Base-by-base conservation (phyloP, 1,140 invertebrate genomes). In the Drosophila mayri region DNA sequence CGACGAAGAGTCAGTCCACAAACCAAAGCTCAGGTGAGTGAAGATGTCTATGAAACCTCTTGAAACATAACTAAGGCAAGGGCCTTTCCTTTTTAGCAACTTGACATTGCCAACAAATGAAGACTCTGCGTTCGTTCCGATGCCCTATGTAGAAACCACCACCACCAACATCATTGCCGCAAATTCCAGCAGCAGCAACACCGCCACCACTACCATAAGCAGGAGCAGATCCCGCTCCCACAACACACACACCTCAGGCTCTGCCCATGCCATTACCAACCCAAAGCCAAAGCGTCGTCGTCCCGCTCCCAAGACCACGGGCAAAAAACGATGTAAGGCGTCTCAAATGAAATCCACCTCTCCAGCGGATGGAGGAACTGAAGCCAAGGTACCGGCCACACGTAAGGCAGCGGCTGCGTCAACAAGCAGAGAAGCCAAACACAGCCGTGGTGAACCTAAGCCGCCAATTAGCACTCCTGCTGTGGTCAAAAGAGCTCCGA, bases 241-340 rank as follows among this genome's bases (percentile, higher is more conserved):
- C 83, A 86, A 82, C 83, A 80, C 64, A 83, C 55, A 61, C 73
- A 88, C 85, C 85, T 88, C 84, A 85, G 81, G 60, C 72, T 43
- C 76, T 28, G 72, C 40, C 47, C 28, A 66, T 30, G 46, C 70
- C 70, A 49, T 20, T 40, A 41, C 14, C 35, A 71, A 80, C 55
- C 74, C 82, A 38, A 88, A 84, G 62, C 54, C 76, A 62, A 87
- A 88, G 47, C 85, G 85, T 28, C 78, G 85, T 43, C 85, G 85
- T 44, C 85, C 85, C 10, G 85, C 70, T 32, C 81, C 85, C 22
- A 64, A 85, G 35, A 50, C 64, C 8, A 79, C 85, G 25, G 52
- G 58, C 30, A 90, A 79, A 28, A 46, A 54, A 50, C 86, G 75
- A 11, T 78, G 85, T 44, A 81, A 76, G 67, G 38, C 54, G 40